Percentiles rank a stretch among this genome's conserved stretches.
Evolutionary conservation across 2,888 invertebrate species (phyloP).

Genomic region (Hirtodrosophila duncani): DNA sequence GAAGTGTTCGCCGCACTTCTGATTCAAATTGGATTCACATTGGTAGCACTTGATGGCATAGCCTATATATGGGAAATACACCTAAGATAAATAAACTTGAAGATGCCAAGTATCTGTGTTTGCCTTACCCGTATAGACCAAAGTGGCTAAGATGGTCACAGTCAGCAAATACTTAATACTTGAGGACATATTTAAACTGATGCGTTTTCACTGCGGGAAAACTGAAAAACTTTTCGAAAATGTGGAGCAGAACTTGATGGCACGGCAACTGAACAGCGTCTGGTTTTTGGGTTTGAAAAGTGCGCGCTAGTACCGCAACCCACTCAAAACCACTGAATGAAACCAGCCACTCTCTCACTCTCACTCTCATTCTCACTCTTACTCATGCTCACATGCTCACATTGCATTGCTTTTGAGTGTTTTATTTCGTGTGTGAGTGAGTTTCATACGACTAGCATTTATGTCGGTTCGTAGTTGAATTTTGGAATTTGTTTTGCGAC

Average conservation of each 20-base stretch:
- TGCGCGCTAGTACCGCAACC: constrained; percentile 10
- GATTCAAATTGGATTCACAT: constrained; percentile 69
- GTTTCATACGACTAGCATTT: neutral
- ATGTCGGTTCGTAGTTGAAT: constrained; percentile 10
- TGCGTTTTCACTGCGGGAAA: constrained; percentile 43
- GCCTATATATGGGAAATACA: constrained; percentile 44
- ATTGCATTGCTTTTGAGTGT: constrained; percentile 33
- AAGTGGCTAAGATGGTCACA: constrained; percentile 62
- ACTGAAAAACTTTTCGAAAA: constrained; percentile 2
- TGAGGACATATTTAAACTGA: too few relatives aligned
- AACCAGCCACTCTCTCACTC: neutral
- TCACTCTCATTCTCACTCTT: neutral
- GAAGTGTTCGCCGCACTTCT: constrained; percentile 74
- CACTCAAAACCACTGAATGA: neutral
- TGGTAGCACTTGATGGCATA: constrained; percentile 76
- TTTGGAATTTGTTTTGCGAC: constrained; percentile 28
- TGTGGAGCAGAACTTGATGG: constrained; percentile 36
- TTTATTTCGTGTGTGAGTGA: constrained; percentile 21
- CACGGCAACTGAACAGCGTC: constrained; percentile 35
- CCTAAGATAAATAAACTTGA: neutral
- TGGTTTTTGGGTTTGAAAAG: constrained; percentile 18
- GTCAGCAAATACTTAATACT: constrained; percentile 62
- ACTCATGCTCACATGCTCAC: constrained; percentile 3
- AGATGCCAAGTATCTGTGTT: neutral
- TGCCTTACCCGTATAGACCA: constrained; percentile 67